Evolutionary conservation across 2,888 invertebrate species (phyloP).

Genomic region (Lasioglossum pauxillum): DNA sequence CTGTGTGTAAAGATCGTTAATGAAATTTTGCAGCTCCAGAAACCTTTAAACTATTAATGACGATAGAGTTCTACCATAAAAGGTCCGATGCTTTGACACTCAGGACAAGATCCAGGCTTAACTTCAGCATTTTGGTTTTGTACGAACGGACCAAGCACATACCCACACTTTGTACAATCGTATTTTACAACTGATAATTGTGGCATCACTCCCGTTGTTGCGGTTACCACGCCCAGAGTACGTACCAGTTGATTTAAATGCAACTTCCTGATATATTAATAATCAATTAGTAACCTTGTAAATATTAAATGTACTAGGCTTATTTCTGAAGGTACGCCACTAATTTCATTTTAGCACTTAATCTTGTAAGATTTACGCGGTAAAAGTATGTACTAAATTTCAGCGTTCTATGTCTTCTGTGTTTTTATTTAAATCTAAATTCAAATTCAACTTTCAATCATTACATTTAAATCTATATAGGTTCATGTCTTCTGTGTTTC

Average conservation of each 20-base stretch:
- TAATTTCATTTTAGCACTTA: no score
- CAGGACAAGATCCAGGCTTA: slow-evolving; percentile 98
- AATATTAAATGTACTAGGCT: not conserved
- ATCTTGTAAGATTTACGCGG: no score
- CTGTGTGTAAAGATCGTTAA: slow-evolving; percentile 85
- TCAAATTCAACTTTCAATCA: no score
- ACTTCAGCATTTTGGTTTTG: slow-evolving; percentile 97
- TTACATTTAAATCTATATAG: no score
- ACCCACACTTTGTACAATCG: slow-evolving; percentile 98
- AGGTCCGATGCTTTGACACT: slow-evolving; percentile 98
- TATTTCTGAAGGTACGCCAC: no score
- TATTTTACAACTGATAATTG: slow-evolving; percentile 98
- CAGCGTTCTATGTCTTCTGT: no score
- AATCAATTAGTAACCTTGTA: slow-evolving; percentile 24
- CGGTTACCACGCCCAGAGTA: slow-evolving; percentile 97
- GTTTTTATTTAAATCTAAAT: no score
- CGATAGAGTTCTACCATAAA: slow-evolving; percentile 89
- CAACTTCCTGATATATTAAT: slow-evolving; percentile 87
- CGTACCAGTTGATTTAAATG: slow-evolving; percentile 98
- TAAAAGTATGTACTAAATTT: no score
- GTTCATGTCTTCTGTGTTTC: no score
- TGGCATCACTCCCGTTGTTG: slow-evolving; percentile 97
- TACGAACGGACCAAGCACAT: slow-evolving; percentile 97
- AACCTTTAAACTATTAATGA: not conserved
- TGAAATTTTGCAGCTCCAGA: not conserved